A percentile compares a stretch with the other conserved stretches of the same genome.
Conservation (phyloP, 2,797 vertebrate genomes). For the Cottoperca gobio region DNA sequence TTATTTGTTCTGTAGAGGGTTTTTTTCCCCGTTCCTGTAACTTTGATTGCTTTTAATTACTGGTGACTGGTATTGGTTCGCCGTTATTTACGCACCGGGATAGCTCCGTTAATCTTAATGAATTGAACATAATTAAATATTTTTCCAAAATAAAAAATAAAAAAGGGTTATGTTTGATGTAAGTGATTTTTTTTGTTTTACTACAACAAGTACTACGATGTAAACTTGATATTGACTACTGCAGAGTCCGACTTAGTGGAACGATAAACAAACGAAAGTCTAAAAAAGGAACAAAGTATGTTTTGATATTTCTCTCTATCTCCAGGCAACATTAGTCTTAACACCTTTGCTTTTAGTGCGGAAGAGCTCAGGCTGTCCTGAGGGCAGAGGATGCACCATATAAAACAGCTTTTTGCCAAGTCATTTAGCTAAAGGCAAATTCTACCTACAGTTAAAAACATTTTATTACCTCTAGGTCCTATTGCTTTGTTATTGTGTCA, state of each 20-base stretch:
- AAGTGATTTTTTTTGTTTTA: not conserved
- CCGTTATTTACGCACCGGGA: not conserved
- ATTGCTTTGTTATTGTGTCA: constrained; percentile 51
- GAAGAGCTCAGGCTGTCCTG: constrained; percentile 30
- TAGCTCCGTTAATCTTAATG: not conserved
- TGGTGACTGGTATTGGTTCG: not conserved
- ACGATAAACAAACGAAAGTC: not conserved
- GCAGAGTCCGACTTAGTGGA: not conserved
- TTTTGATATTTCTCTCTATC: constrained; percentile 2
- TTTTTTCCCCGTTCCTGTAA: not conserved
- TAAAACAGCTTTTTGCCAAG: constrained; percentile 48
- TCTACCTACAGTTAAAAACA: constrained; percentile 45
- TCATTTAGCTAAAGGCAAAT: constrained; percentile 61
- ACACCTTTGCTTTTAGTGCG: constrained; percentile 42
- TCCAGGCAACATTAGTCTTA: constrained; percentile 19
- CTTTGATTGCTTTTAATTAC: not conserved
- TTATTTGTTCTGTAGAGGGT: not conserved
- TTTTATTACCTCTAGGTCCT: constrained; percentile 47
- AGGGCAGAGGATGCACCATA: constrained; percentile 47
- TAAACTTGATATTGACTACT: not conserved
- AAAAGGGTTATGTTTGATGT: not conserved
- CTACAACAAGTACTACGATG: not conserved
- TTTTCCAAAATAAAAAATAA: not conserved
- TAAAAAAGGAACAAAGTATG: not conserved
- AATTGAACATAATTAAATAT: constrained; percentile 10